Base-by-base conservation (phyloP, 2,888 invertebrate species). In the Mythimna loreyi region DNA sequence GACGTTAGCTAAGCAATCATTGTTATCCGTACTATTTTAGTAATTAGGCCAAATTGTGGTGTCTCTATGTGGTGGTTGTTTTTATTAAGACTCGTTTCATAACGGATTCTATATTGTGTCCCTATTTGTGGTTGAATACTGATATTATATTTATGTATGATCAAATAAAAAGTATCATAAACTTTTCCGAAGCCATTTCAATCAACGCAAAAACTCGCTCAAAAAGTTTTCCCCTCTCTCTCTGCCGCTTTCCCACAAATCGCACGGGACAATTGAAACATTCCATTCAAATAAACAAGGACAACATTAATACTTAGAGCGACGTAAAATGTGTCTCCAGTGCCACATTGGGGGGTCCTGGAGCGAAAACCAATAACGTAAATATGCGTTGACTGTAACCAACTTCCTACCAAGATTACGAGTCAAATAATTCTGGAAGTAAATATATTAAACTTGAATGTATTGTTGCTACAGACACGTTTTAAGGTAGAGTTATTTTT, bases 321-420 rank as follows among this genome's bases (percentile, higher is more conserved):
- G 79, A 70, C 73, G 67, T 72, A 43, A 76, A 87, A 91, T 89
- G 89, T 81, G 85, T 85, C 91, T 89, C 91, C 58, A 7, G 89
- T 72, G 91, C 49, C 82, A 80, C 89, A 85, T 90, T 89, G 79
- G 68, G 68, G 76, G 80, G 83, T 82, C 75, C 75, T 77, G 68
- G 76, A 83, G 80, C 72, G 86, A 82, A 86, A 86, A 85, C 88
- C 89, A 89, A 88, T 88, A 87, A 84, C 86, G 84, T 88, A 87
- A 88, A 87, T 87, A 85, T 84, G 80, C 82, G 84, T 50, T 74
- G 60, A 67, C 67, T 57, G 66, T 77, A 66, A 58, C 75, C 56
- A 60, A 67, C 55, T 74, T 66, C 53, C 49, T n/a, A 56, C 61
- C 52, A 36, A 65, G 56, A 61, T 65, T 67, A 45, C 47, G 53